A percentile compares a stretch with the other conserved stretches of the same genome.
Evolutionary conservation across 2,888 invertebrate genomes (phyloP).

Genomic region (Hydropsyche betteni): DNA sequence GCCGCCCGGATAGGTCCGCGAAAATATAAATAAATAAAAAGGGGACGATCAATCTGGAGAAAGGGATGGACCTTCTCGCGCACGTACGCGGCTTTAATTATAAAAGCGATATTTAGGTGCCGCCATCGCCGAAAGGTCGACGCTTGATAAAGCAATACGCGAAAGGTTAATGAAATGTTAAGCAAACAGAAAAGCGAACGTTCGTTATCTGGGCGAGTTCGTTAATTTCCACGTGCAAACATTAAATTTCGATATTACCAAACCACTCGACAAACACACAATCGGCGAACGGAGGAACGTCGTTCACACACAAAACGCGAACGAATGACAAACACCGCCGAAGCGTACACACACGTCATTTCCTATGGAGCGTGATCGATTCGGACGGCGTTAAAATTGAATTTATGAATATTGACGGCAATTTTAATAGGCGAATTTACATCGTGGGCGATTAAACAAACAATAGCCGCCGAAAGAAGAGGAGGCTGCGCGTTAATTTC

Average conservation of each 20-base stretch:
- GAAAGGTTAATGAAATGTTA: slow-evolving; percentile 41
- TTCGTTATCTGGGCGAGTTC: slow-evolving; percentile 4
- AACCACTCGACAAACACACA: too few species aligned
- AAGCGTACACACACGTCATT: too few species aligned
- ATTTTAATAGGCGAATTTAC: too few species aligned
- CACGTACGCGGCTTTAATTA: slow-evolving; percentile 31
- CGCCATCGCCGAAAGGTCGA: slow-evolving; percentile 32
- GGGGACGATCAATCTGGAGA: not conserved
- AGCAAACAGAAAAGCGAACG: slow-evolving; percentile 15
- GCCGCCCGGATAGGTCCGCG: not conserved
- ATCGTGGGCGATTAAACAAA: too few species aligned
- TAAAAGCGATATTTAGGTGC: slow-evolving; percentile 19
- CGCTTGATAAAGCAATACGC: slow-evolving; percentile 27
- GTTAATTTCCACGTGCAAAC: not conserved
- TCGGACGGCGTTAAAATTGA: not conserved
- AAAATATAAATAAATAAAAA: not conserved
- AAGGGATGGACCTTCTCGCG: not conserved
- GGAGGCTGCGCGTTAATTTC: not conserved
- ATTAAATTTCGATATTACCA: not conserved
- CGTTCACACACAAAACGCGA: too few species aligned
- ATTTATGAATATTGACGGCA: not conserved
- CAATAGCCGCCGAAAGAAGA: too few species aligned
- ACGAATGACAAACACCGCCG: too few species aligned
- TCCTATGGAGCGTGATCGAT: too few species aligned
- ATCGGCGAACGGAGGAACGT: too few species aligned